These are phyloP conservation scores for Drosophila arizonae DNA, from an alignment of 1,140 invertebrate genomes.

Conservation along the genomic window DNA sequence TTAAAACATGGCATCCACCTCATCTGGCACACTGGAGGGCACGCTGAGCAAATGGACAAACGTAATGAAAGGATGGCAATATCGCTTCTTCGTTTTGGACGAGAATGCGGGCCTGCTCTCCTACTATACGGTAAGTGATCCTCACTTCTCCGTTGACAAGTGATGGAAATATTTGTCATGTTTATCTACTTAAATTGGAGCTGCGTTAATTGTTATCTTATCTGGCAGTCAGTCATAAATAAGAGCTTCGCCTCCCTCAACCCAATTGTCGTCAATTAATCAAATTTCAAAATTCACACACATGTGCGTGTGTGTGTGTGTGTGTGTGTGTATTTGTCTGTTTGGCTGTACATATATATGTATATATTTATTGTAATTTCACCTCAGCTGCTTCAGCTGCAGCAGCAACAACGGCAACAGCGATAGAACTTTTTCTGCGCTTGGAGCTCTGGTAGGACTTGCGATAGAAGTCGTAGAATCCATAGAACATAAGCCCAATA, in stretches of 20 bases:
- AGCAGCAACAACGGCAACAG: background rate
- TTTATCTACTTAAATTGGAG: constrained; percentile 30
- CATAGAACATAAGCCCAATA: constrained; percentile 86
- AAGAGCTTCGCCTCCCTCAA: constrained; percentile 3
- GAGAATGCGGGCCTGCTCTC: constrained; percentile 96
- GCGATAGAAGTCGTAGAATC: constrained; percentile 88
- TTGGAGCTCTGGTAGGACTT: constrained; percentile 83
- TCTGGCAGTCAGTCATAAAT: constrained; percentile 19
- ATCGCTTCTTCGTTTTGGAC: constrained; percentile 99
- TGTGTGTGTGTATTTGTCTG: background rate
- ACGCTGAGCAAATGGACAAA: constrained; percentile 99
- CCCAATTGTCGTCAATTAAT: constrained; percentile 28
- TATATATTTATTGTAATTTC: constrained; percentile 26
- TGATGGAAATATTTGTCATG: constrained; percentile 13
- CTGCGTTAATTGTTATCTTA: constrained; percentile 41
- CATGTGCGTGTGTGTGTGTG: background rate
- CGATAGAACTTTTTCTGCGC: constrained; percentile 10
- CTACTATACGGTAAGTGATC: constrained; percentile 96
- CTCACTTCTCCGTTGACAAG: constrained; percentile 7
- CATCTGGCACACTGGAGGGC: constrained; percentile 92
- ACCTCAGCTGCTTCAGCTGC: constrained; percentile 3
- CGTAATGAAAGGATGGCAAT: constrained; percentile 99
- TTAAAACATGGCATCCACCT: constrained; percentile 38
- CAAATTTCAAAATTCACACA: constrained; percentile 20
- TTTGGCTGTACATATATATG: constrained; percentile 1